phyloP scores from a whole-genome alignment of 2,113 vertebrate species.

The Coptodon rendalli region DNA sequence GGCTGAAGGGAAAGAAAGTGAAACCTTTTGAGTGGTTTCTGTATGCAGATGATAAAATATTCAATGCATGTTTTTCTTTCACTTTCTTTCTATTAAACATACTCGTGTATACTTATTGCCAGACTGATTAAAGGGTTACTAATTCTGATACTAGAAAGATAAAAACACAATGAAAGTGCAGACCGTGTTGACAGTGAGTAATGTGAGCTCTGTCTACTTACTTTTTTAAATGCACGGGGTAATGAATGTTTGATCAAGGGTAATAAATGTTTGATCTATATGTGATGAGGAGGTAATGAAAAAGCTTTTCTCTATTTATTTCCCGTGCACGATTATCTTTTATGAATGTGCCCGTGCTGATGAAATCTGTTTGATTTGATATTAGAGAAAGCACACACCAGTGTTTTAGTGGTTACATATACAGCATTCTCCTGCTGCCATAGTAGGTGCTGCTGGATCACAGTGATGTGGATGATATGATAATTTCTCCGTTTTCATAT shows the following conservation, averaged over 20 bases:
- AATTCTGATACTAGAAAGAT: not conserved
- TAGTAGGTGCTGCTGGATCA: not conserved
- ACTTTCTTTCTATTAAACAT: not conserved
- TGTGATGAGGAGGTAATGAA: slow-evolving; percentile 53
- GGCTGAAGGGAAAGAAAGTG: not conserved
- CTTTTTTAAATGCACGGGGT: slow-evolving; percentile 5
- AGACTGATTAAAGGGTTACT: not conserved
- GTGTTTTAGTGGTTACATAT: not conserved
- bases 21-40: not conserved
- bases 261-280: slow-evolving; percentile 50
- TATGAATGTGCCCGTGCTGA: slow-evolving; percentile 35
- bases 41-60: not conserved
- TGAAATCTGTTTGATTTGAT: slow-evolving; percentile 24
- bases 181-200: slow-evolving; percentile 25
- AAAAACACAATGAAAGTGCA: slow-evolving; percentile 8
- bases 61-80: not conserved
- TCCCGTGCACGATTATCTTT: slow-evolving; percentile 35
- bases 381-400: not conserved
- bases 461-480: slow-evolving; percentile 11
- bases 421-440: not conserved
- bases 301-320: slow-evolving; percentile 39
- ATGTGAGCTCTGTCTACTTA: not conserved
- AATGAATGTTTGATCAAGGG: slow-evolving; percentile 54
- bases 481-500: slow-evolving; percentile 38
- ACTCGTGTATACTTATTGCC: not conserved